A percentile compares a stretch with the other conserved stretches of the same genome.
Evolutionary conservation across 2,113 vertebrate genomes (phyloP).

Genomic region (Centropus unirufus): DNA sequence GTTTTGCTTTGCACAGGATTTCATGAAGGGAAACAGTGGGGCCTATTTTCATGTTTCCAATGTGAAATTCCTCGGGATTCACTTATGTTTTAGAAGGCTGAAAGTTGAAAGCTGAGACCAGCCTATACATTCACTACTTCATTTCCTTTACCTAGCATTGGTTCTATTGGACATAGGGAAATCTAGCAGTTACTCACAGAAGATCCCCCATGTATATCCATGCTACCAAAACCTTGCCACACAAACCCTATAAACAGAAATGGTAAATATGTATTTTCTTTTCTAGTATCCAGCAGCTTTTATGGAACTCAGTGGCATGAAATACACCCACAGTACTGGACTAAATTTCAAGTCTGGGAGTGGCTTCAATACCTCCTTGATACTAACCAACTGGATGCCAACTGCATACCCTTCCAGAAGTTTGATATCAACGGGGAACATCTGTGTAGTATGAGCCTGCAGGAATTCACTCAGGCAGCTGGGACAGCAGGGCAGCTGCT

Average conservation of each 20-base stretch:
- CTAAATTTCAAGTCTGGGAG: slow-evolving; percentile 97
- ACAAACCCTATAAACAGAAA: background rate
- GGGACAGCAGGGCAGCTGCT: slow-evolving; percentile 90
- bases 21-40: background rate
- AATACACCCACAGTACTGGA: slow-evolving; percentile 94
- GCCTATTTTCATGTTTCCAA: background rate
- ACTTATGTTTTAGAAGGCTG: background rate
- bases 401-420: slow-evolving; percentile 91
- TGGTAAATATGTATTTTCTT: background rate
- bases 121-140: background rate
- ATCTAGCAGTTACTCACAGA: too few species aligned
- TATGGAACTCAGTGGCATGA: slow-evolving; percentile 87
- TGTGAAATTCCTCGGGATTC: background rate
- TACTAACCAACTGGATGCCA: slow-evolving; percentile 92
- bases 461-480: slow-evolving; percentile 89
- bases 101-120: background rate
- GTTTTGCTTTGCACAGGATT: background rate
- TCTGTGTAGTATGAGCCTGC: slow-evolving; percentile 89
- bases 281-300: slow-evolving; percentile 80
- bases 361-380: slow-evolving; percentile 98
- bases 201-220: too few species aligned
- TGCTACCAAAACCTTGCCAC: too few species aligned
- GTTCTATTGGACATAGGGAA: too few species aligned
- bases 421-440: slow-evolving; percentile 93
- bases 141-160: background rate